These are phyloP conservation scores for Drosophila mulleri DNA, from an alignment of 2,888 invertebrate genomes.

Conservation along the genomic window DNA sequence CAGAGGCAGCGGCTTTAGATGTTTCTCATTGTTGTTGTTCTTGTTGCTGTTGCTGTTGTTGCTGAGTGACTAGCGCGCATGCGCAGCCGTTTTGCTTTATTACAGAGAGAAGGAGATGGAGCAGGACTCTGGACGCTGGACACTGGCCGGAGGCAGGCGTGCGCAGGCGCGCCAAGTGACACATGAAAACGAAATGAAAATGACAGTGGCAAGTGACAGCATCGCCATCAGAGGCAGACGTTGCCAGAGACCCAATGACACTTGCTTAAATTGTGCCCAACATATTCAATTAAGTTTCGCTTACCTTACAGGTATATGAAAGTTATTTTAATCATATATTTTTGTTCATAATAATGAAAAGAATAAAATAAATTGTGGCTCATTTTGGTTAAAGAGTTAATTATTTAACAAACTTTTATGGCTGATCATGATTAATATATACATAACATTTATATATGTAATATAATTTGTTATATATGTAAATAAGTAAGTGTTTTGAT, in stretches of 20 bases:
- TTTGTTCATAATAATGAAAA: no score
- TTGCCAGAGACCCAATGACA: conserved; percentile 27
- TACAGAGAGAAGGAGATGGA: conserved; percentile 47
- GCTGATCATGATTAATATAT: not conserved
- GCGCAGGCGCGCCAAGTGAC: conserved; percentile 74
- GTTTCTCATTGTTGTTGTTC: conserved; percentile 48
- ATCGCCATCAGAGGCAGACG: conserved; percentile 62
- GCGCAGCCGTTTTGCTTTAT: conserved; percentile 72
- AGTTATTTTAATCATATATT: not conserved
- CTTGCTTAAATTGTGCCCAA: conserved; percentile 18
- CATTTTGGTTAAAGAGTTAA: not conserved
- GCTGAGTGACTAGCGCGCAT: conserved; percentile 67
- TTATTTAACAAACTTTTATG: not conserved
- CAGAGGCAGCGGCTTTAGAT: conserved; percentile 67
- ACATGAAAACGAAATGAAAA: conserved; percentile 79
- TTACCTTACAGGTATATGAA: not conserved
- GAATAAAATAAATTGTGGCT: no score
- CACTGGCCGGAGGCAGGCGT: conserved; percentile 7
- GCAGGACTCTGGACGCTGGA: not conserved
- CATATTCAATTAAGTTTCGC: not conserved
- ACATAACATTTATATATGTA: not conserved
- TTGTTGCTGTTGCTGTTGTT: conserved; percentile 41
- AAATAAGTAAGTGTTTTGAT: no score
- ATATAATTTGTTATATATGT: no score
- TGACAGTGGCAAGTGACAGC: conserved; percentile 77